Evolutionary conservation across 1,140 invertebrate genomes (phyloP), one percentile per base, ranked within the genome.

Genomic region (Drosophila bipectinata): DNA sequence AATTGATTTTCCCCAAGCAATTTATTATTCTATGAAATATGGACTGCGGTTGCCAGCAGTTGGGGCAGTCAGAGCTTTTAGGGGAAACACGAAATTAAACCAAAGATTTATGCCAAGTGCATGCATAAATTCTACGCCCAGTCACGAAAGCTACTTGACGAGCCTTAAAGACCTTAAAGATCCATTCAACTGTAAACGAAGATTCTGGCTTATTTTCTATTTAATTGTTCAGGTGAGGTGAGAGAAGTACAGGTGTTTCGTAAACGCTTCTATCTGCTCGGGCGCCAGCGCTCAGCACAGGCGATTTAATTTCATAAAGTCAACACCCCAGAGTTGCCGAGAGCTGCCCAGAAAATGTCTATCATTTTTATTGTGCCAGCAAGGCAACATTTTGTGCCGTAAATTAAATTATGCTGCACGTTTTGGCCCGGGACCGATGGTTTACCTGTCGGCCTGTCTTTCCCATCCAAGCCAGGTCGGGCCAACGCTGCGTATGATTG

Each of bases 331-430:
- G 15, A 12, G 15, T 8, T 24, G 12, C 51, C n/a, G 26, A 5
- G 24, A 26, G 62, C 9, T 32, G 48, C 53, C 18, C 47, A 47
- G 48, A 21, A 47, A 82, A 66, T 82, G 74, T 68, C 69, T 82
- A 78, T 83, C 79, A 78, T 62, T 77, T 72, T 71, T 57, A 62
- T 62, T 68, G 72, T 72, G 58, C 53, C 52, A 45, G 54, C 49
- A 61, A 54, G 67, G 57, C 54, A 52, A 26, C 47, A 72, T 71
- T 67, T 83, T 82, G 55, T 34, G 62, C 47, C 61, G 58, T 57
- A 85, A 85, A 84, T 84, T 64, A 61, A 84, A 85, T 84, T 84
- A 84, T 64, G 55, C 37, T 44, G 66, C 64, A 76, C 72, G 77
- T 79, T 84, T 81, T 64, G 44, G 59, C 18, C 47, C 44, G 51